Evolutionary conservation across 1,140 invertebrate genomes (phyloP).

Genomic region (fruit fly (Drosophila melanogaster)): Release_6_plus_ISO1_MT NC_004354.4:7755501-7756000

Average conservation of each 20-base stretch:
- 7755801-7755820: conserved; percentile 77
- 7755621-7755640: conserved; percentile 35
- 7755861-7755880: conserved; percentile 35
- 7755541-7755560: conserved; percentile 67
- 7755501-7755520: conserved; percentile 45
- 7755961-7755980: conserved; percentile 71
- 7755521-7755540: conserved; percentile 67
- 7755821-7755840: conserved; percentile 47
- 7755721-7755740: not conserved
- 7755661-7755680: conserved; percentile 76
- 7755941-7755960: conserved; percentile 54
- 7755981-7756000: conserved; percentile 58
- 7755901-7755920: conserved; percentile 7
- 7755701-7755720: conserved; percentile 13
- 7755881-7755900: not conserved
- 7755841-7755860: conserved; percentile 12
- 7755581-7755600: conserved; percentile 64
- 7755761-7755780: conserved; percentile 81
- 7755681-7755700: conserved; percentile 67
- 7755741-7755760: conserved; percentile 67
- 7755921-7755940: conserved; percentile 4
- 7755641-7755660: conserved; percentile 9
- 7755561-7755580: conserved; percentile 5
- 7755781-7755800: conserved; percentile 78
- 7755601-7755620: conserved; percentile 45